phyloP scores from a whole-genome alignment of 2,888 invertebrate genomes.

The Eilema sororculum region DNA sequence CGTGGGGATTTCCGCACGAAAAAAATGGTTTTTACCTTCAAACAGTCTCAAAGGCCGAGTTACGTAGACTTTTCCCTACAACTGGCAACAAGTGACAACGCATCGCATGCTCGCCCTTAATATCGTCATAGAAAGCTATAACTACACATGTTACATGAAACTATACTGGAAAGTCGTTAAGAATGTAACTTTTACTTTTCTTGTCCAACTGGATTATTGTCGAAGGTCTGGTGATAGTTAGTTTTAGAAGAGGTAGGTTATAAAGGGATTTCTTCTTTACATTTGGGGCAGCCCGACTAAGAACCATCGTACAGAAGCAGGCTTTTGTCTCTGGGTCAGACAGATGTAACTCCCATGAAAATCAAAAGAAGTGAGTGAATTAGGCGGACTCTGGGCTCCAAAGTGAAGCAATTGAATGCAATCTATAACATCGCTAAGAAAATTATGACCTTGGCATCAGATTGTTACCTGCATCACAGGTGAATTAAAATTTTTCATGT shows the following conservation, averaged over 20 bases:
- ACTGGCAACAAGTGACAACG: conserved; percentile 6
- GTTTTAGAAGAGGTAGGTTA: background rate
- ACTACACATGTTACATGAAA: conserved; percentile 36
- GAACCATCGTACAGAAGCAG: background rate
- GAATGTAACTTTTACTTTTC: conserved; percentile 14
- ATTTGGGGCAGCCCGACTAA: background rate
- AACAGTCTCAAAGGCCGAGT: no score
- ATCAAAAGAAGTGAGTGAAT: no score
- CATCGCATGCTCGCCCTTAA: conserved; percentile 41
- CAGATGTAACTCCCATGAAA: no score
- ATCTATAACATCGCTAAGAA: no score
- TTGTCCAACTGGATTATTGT: conserved; percentile 11
- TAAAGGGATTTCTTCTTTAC: background rate
- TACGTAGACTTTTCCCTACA: background rate
- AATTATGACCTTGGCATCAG: no score
- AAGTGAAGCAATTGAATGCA: no score
- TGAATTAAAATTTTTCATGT: no score
- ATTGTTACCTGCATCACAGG: no score
- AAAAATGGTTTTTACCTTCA: no score
- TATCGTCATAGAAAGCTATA: conserved; percentile 41
- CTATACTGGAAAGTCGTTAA: conserved; percentile 36
- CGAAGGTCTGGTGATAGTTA: background rate
- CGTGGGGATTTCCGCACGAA: no score
- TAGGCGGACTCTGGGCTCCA: no score
- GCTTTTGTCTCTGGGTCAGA: no score